Conservation (phyloP, 2,888 invertebrate genomes). For the Chrysina gloriosa region DNA sequence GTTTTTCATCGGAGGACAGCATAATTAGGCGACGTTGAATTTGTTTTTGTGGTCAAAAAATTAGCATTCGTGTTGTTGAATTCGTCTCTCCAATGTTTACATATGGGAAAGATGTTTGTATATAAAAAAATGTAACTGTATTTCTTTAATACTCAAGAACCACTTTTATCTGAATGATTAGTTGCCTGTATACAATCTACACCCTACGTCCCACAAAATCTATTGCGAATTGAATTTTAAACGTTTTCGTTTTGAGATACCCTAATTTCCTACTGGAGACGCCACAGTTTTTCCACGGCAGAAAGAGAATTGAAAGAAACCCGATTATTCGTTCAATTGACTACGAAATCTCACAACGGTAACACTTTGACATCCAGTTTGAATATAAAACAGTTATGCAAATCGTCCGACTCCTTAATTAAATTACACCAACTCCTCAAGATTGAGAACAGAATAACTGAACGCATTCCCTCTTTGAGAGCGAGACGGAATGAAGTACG, state of each 20-base stretch:
- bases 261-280: neutral
- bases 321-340: neutral
- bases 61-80: slow-evolving; percentile 10
- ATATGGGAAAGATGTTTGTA: no score
- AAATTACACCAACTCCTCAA: neutral
- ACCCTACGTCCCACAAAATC: no score
- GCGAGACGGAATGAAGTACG: neutral
- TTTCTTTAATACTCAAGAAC: no score
- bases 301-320: neutral
- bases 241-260: no score
- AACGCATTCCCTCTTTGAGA: neutral
- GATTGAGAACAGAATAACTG: neutral
- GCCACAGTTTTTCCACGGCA: neutral
- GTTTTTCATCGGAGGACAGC: slow-evolving; percentile 18
- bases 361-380: slow-evolving; percentile 2
- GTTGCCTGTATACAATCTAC: no score
- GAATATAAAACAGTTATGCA: neutral
- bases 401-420: neutral
- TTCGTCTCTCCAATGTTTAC: slow-evolving; percentile 9
- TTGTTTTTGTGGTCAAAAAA: slow-evolving; percentile 28
- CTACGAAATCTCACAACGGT: neutral
- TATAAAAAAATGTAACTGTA: neutral
- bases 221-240: no score
- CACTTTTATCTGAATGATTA: no score
- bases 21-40: slow-evolving; percentile 25